Base-by-base conservation (phyloP, 2,888 invertebrate species). In the Gortyna flavago region DNA sequence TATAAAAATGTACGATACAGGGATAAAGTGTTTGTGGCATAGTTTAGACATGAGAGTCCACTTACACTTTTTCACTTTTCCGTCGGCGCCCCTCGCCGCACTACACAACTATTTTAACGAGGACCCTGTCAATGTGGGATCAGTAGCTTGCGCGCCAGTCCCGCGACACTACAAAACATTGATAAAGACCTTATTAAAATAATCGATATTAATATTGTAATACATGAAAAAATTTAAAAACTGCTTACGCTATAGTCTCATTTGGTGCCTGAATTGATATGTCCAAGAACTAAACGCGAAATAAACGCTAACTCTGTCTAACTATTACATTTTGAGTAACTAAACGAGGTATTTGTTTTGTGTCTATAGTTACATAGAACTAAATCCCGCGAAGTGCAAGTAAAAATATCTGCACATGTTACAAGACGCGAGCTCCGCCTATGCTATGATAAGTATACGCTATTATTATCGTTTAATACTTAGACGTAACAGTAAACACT, bases 381-480 rank as follows among this genome's bases (percentile, higher is more conserved):
- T 94, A 94, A 94, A 94, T 89, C 92, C 92, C 92, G 94, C 93
- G 91, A 91, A 90, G 93, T 93, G 94, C 93, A 90, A 91, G 91
- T 92, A 91, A 92, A 93, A 92, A 92, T 92, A 91, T 92, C 90
- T 91, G 91, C 93, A 92, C 93, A 87, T 91, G 91, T 90, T 92
- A 90, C 89, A 88, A 91, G 92, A 90, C 91, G 92, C 94, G 93
- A 92, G 93, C 93, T 90, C 89, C 91, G 92, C 93, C 94, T 96
- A 95, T 93, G 89, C 95, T 96, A 95, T 93, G 89, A 92, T 95
- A 95, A 94, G 94, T 95, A 95, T 94, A 96, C 93, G 91, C 95
- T 96, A 96, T 96, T 96, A 96, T 96, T 96, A 96, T 96, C 95
- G 91, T 94, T 95, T 96, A 96, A 96, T 96, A 96, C 96, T 96